Evolutionary conservation across 2,113 vertebrate genomes (phyloP), one percentile per base, ranked within the genome.

Genomic region (Malurus cyaneus): DNA sequence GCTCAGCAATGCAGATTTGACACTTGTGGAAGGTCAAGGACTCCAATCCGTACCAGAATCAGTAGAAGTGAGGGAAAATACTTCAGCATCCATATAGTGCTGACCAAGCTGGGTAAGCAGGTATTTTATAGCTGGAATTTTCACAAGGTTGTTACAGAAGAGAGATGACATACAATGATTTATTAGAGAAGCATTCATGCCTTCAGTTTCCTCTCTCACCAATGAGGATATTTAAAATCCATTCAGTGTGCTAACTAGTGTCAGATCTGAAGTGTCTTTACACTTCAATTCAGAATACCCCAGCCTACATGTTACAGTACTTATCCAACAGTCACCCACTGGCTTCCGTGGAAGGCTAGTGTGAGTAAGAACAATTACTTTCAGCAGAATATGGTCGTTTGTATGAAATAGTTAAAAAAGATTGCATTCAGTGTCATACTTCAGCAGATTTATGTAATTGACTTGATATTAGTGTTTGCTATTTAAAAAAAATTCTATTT

Each of bases 91-190:
- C 20, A n/a, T 42, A 31, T 18, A 53, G 61, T 66, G 47, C 83
- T 91, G 76, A 80, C 16, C 1, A 1, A 86, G 72, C 80, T 92
- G 32, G 47, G 72, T 21, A 78, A 95, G 47, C 47, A 86, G 52
- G 32, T 91, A 46, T 82, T 96, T 91, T 86, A 89, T 32, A 71
- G 34, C 42, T 78, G 47, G 54, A 92, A 78, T 78, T 92, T 84
- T 47, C 44, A 77, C 70, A 80, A 61, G 18, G 59, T 57, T 84
- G 69, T 77, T 81, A 70, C 29, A 93, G 61, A 65, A 81, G n/a
- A 86, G 47, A 85, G 34, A 65, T 72, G 67, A 72, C 47, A 53
- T 25, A 81, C 32, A 67, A 18, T 41, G 41, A 73, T 84, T 84
- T 89, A 70, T 69, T 71, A 86, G 14, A 72, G 59, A 84, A 79